Percentiles rank a stretch among this genome's conserved stretches.
phyloP scores from a whole-genome alignment of 2,888 invertebrate genomes.

The Agrilus mali region DNA sequence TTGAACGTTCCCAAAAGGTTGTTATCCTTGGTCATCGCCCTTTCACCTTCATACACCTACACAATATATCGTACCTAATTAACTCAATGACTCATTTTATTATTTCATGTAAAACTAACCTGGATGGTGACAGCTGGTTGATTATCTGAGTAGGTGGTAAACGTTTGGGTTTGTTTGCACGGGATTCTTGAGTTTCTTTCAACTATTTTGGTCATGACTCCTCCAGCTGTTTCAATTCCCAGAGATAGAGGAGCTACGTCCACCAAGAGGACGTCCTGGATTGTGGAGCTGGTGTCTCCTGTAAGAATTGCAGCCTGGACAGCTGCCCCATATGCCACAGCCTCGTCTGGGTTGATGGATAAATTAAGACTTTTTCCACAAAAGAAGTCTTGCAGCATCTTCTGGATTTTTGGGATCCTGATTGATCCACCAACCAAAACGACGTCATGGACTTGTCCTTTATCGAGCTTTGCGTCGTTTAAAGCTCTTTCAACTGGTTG shows the following conservation, averaged over 20 bases:
- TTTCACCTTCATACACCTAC: conserved; percentile 71
- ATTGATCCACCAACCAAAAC: conserved; percentile 84
- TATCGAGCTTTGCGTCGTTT: conserved; percentile 73
- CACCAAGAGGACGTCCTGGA: conserved; percentile 72
- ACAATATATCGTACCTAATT: neutral
- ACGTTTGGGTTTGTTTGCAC: conserved; percentile 62
- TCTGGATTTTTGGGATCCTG: conserved; percentile 84
- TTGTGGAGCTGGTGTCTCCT: conserved; percentile 48
- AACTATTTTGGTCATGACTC: conserved; percentile 76
- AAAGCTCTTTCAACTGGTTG: conserved; percentile 79
- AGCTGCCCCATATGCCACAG: conserved; percentile 88
- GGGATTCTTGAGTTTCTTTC: conserved; percentile 74
- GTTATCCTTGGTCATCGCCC: conserved; percentile 86
- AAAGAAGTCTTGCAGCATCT: conserved; percentile 70
- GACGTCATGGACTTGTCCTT: conserved; percentile 65
- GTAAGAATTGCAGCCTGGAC: conserved; percentile 87
- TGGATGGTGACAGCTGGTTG: conserved; percentile 82
- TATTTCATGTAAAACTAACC: conserved; percentile 24
- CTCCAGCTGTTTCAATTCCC: conserved; percentile 74
- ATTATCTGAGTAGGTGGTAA: conserved; percentile 87
- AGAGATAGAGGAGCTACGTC: conserved; percentile 68
- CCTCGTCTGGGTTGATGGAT: conserved; percentile 86
- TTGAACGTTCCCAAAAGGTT: conserved; percentile 74
- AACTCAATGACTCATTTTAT: neutral
- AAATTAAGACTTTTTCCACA: conserved; percentile 75